Evolutionary conservation across 2,888 invertebrate genomes (phyloP), one percentile per base, ranked within the genome.

Genomic region (Sturmia bella): DNA sequence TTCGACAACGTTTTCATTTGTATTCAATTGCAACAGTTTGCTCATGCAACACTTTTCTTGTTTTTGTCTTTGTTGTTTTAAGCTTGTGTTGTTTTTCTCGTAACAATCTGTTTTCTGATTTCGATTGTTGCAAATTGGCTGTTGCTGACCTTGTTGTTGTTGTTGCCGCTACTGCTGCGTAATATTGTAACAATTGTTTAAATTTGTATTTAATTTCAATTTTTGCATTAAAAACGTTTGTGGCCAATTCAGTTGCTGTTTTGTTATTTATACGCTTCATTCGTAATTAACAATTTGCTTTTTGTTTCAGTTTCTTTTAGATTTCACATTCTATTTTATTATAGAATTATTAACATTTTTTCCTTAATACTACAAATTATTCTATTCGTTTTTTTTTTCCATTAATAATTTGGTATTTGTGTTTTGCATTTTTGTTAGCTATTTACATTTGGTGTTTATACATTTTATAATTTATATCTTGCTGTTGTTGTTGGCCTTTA

Each of bases 1-100:
- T 88, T 86, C 89, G 89, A 89, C 86, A 88, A 87, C 87, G 89
- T 89, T 89, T 89, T 89, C 89, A 89, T 89, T 89, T 85, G 86
- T 85, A 78, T 85, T 82, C 78, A 83, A 84, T 86, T 84, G 82
- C 85, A 81, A 82, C 76, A 61, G 48, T 82, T 76, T 75, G 68
- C 32, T 5, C 64, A 73, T 81, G 75, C 77, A 84, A 81, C 77
- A 64, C 61, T 41, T 74, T 64, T 68, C 72, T 50, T 74, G 66
- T 59, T 80, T 59, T n/a, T 43, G 63, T 72, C 56, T 21, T 27
- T 73, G 69, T 11, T 27, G 17, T 52, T 61, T 24, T 11, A 45
- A 27, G 19, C 27, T 66, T 63, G 61, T 50, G 17, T 74, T 74
- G 52, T 27, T 54, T 19, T 73, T 63, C 54, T 15, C 24, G 59